Conservation (phyloP, 37 sponge, comb jelly and placozoan genomes). For the Beroe forskalii region DNA sequence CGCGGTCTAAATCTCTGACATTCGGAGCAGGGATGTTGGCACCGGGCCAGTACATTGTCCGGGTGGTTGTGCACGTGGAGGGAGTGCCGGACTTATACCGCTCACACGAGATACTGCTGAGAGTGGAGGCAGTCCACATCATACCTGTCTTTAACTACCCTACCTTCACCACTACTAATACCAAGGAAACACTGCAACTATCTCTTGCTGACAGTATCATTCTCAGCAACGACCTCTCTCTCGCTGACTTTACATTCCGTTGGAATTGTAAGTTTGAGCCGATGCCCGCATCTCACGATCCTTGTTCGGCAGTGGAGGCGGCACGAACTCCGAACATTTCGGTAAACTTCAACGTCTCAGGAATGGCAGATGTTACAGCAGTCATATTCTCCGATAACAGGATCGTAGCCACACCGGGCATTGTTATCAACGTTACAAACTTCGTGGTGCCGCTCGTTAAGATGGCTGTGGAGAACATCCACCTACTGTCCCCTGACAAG, state of each 20-base stretch:
- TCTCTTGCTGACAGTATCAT: background rate
- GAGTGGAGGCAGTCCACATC: background rate
- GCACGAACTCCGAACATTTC: background rate
- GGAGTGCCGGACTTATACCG: background rate
- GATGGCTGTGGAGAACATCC: background rate
- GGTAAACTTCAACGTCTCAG: slow-evolving; percentile 7
- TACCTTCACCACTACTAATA: slow-evolving; percentile 59
- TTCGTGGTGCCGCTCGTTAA: slow-evolving; percentile 7
- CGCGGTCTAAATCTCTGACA: background rate
- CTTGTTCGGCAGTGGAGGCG: background rate
- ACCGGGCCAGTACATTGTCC: background rate
- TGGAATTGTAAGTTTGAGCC: slow-evolving; percentile 1
- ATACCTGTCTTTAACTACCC: slow-evolving; percentile 42
- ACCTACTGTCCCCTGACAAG: background rate
- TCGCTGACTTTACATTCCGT: background rate
- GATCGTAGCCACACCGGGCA: background rate
- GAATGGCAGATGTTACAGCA: background rate
- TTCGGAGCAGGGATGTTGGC: background rate
- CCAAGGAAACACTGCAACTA: background rate
- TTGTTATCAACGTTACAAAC: slow-evolving; percentile 48
- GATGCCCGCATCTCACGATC: background rate
- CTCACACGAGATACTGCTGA: slow-evolving; percentile 17
- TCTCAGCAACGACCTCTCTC: background rate
- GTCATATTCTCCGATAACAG: background rate
- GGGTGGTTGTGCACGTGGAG: slow-evolving; percentile 11